Evolutionary conservation across 1,140 invertebrate genomes (phyloP), one percentile per base, ranked within the genome.

Genomic region (Eciton burchellii): DNA sequence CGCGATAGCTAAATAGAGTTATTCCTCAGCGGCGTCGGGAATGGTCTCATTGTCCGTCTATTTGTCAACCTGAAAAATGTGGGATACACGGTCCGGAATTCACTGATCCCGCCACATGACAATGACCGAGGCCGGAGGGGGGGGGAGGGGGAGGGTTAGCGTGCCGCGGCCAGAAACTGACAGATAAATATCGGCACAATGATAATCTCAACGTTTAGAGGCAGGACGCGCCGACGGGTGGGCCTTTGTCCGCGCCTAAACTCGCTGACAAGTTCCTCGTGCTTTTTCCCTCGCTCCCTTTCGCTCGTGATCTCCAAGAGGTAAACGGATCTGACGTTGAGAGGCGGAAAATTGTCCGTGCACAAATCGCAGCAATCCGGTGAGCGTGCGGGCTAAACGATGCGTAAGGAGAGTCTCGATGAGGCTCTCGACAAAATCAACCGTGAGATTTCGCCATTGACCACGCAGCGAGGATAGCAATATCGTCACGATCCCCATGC

Each of bases 121-220:
- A 85, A 84, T 83, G 56, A 71, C 41, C 62, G n/a, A n/a, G n/a
- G n/a, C n/a, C n/a, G n/a, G n/a, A n/a, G n/a, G n/a, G n/a, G n/a
- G n/a, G n/a, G n/a, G n/a, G n/a, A 45, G 45, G 66, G 21, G 43
- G 6, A 35, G n/a, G n/a, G n/a, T n/a, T 47, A 35, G 54, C 45
- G 66, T 49, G 85, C 59, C 82, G 65, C 66, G 68, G 82, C 35
- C 47, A 79, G 57, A 89, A 90, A 90, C 84, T 89, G 82, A 57
- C 81, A 92, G 92, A 93, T 93, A 92, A 92, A 92, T 90, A 93
- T 92, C 91, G 86, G 79, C 79, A 90, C 86, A 90, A 92, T 90
- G 90, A 91, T 92, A 91, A 92, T 91, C 90, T 89, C 65, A 63
- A 47, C 84, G 85, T 89, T 88, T 87, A 85, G 81, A 85, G 77